Percentiles rank a stretch among this genome's conserved stretches.
Evolutionary conservation across 2,888 invertebrate genomes (phyloP).

Genomic region (Alcis repandata): DNA sequence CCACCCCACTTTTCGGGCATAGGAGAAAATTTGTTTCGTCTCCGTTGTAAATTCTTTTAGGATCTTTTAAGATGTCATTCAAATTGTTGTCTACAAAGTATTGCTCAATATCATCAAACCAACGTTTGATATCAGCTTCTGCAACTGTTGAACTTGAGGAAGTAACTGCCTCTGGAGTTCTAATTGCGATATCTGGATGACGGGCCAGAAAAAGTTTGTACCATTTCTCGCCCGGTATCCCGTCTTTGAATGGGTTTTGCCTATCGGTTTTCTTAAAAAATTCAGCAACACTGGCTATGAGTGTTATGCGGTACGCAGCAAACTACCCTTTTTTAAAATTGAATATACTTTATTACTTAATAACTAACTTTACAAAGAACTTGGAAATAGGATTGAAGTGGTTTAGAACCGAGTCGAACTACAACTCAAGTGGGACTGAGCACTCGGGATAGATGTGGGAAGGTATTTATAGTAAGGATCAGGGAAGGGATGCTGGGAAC

Average conservation of each 20-base stretch:
- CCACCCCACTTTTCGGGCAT: slow-evolving; percentile 50
- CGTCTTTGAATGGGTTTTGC: slow-evolving; percentile 13
- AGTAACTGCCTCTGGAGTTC: slow-evolving; percentile 51
- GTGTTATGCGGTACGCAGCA: too few relatives aligned
- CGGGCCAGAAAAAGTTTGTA: slow-evolving; percentile 47
- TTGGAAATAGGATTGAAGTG: too few relatives aligned
- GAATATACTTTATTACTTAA: too few relatives aligned
- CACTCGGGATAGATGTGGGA: too few relatives aligned
- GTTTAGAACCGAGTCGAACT: too few relatives aligned
- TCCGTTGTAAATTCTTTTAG: slow-evolving; percentile 52
- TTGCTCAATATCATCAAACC: slow-evolving; percentile 42
- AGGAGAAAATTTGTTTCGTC: slow-evolving; percentile 57
- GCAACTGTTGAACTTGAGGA: slow-evolving; percentile 48
- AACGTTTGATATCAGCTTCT: slow-evolving; percentile 44
- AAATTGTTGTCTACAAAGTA: slow-evolving; percentile 17
- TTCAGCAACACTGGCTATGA: slow-evolving; percentile 24
- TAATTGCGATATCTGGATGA: slow-evolving; percentile 46
- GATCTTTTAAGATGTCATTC: slow-evolving; percentile 38
- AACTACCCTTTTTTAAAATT: too few relatives aligned
- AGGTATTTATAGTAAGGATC: too few relatives aligned
- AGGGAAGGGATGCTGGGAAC: too few relatives aligned
- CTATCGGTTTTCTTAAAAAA: slow-evolving; percentile 27
- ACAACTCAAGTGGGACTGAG: too few relatives aligned
- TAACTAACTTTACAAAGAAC: too few relatives aligned
- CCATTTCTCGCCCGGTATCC: slow-evolving; percentile 46